Conservation (phyloP, 2,113 vertebrate species). For the Aepyceros melampus region DNA sequence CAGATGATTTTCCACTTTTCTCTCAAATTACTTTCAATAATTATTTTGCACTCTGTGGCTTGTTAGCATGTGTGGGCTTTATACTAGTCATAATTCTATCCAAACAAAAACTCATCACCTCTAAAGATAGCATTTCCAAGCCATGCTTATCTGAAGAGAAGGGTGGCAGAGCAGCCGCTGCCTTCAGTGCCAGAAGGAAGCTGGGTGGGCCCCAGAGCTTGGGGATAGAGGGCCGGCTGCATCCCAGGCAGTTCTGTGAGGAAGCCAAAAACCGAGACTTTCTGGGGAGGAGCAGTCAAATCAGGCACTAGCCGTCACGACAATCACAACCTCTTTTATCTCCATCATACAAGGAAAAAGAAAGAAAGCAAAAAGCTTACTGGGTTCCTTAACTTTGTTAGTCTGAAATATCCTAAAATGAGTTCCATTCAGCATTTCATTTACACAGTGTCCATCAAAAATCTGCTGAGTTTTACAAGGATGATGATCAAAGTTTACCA, state of each 20-base stretch:
- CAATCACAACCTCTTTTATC: conserved; percentile 5
- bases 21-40: conserved; percentile 75
- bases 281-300: conserved; percentile 40
- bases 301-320: not conserved
- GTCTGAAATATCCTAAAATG: not conserved
- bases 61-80: conserved; percentile 76
- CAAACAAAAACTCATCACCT: conserved; percentile 77
- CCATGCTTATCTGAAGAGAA: conserved; percentile 72
- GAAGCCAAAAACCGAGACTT: conserved; percentile 42
- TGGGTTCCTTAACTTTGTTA: not conserved
- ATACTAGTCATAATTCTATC: conserved; percentile 77
- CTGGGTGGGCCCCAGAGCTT: conserved; percentile 58
- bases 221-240: conserved; percentile 42
- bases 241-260: conserved; percentile 28
- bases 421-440: not conserved
- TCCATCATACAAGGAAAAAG: not conserved
- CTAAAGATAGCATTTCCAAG: conserved; percentile 75
- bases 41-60: conserved; percentile 74
- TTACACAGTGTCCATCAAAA: not conserved
- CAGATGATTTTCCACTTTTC: conserved; percentile 71
- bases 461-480: not conserved
- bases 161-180: conserved; percentile 64
- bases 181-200: conserved; percentile 69
- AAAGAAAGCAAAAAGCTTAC: not conserved
- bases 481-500: not conserved